Conservation (phyloP, 2,797 vertebrate genomes). For the Merluccius polli region DNA sequence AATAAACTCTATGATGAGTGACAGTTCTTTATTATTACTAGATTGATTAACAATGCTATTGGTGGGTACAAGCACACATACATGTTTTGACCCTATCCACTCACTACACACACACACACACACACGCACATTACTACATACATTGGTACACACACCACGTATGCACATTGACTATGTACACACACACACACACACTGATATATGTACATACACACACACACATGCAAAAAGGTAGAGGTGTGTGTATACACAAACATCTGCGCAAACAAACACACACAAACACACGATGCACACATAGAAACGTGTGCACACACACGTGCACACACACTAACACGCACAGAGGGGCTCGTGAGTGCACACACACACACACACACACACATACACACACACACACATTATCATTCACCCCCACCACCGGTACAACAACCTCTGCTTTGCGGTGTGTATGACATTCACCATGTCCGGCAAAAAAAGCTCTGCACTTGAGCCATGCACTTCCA, state of each 20-base stretch:
- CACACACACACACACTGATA: neutral
- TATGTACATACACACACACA: neutral
- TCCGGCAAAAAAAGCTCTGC: neutral
- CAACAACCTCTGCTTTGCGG: neutral
- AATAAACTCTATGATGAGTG: neutral
- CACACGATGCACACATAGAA: neutral
- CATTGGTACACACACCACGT: neutral
- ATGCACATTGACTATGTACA: neutral
- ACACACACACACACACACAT: neutral
- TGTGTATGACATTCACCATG: constrained; percentile 6
- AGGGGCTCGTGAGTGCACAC: neutral
- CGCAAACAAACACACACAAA: neutral
- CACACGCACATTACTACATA: neutral
- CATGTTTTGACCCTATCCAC: neutral
- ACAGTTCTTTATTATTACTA: no score
- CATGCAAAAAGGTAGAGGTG: neutral
- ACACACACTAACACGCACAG: neutral
- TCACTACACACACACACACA: neutral
- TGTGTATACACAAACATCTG: neutral
- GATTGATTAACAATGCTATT: no score
- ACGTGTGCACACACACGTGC: neutral
- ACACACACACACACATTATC: constrained; percentile 4
- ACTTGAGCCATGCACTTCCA: constrained; percentile 16
- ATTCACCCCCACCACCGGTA: neutral
- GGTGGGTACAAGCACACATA: neutral